These are phyloP conservation scores for Ypsolopha scabrella DNA, from an alignment of 2,888 invertebrate genomes.

Conservation along the genomic window DNA sequence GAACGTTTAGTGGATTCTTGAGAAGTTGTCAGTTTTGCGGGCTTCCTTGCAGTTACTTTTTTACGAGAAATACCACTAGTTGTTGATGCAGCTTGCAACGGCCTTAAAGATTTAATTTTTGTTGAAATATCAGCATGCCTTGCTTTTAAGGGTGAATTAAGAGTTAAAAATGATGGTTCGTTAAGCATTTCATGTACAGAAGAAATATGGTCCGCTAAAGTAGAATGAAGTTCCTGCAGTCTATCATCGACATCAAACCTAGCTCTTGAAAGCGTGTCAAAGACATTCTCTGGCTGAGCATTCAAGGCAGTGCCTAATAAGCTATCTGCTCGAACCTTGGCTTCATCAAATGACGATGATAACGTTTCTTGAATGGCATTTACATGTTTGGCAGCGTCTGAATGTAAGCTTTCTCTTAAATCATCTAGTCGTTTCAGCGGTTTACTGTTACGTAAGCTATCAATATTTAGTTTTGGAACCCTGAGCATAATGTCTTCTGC, in stretches of 20 bases:
- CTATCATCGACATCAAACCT: conserved; percentile 42
- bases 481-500: neutral
- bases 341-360: conserved; percentile 22
- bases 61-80: too few relatives aligned
- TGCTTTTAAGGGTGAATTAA: too few relatives aligned
- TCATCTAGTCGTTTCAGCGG: conserved; percentile 10
- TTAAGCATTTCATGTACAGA: conserved; percentile 24
- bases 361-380: conserved; percentile 30
- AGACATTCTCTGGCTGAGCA: conserved; percentile 15
- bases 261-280: conserved; percentile 27
- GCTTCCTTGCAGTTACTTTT: too few relatives aligned
- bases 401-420: conserved; percentile 15
- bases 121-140: too few relatives aligned
- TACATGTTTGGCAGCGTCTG: conserved; percentile 26
- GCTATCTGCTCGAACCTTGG: conserved; percentile 6
- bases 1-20: too few relatives aligned
- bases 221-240: conserved; percentile 36
- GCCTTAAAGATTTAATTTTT: too few relatives aligned
- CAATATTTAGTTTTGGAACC: neutral
- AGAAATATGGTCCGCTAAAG: conserved; percentile 40
- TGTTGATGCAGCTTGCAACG: too few relatives aligned
- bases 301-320: conserved; percentile 1
- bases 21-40: too few relatives aligned
- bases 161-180: too few relatives aligned
- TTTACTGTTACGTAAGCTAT: neutral